Evolutionary conservation across 1,140 invertebrate species (phyloP).

Genomic region (Uloborus diversus): DNA sequence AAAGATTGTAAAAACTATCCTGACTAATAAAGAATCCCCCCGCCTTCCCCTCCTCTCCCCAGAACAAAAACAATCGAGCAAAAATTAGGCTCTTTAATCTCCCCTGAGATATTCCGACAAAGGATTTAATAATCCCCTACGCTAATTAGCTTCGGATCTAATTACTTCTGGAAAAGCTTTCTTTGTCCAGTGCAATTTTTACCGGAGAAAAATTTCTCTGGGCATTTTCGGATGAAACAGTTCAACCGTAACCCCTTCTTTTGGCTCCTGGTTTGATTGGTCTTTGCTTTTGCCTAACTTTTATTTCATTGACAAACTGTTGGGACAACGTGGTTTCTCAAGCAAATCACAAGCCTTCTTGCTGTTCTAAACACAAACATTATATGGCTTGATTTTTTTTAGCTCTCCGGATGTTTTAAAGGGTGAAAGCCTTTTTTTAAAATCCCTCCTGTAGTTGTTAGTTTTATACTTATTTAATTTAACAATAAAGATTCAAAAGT

Average conservation of each 20-base stretch:
- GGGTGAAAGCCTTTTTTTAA: too few species aligned
- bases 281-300: not conserved
- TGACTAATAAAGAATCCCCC: conserved; percentile 16
- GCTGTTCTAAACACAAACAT: too few species aligned
- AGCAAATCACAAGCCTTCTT: too few species aligned
- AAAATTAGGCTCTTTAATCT: conserved; percentile 50
- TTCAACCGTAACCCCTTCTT: not conserved
- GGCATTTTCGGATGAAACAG: not conserved
- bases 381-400: too few species aligned
- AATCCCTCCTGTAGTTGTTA: too few species aligned
- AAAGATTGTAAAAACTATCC: too few species aligned
- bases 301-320: not conserved
- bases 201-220: not conserved
- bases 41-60: too few species aligned
- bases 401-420: too few species aligned
- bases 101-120: conserved; percentile 31
- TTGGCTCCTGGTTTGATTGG: not conserved
- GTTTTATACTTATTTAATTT: too few species aligned
- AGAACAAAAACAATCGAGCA: conserved; percentile 43
- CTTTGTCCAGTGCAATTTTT: conserved; percentile 29
- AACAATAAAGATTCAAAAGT: too few species aligned
- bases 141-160: conserved; percentile 42
- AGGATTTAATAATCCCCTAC: conserved; percentile 47
- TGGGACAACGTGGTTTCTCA: not conserved
- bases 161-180: conserved; percentile 49